A percentile compares a stretch with the other conserved stretches of the same genome.
Conservation (phyloP, 2,797 vertebrate species). For the Hipposideros larvatus region DNA sequence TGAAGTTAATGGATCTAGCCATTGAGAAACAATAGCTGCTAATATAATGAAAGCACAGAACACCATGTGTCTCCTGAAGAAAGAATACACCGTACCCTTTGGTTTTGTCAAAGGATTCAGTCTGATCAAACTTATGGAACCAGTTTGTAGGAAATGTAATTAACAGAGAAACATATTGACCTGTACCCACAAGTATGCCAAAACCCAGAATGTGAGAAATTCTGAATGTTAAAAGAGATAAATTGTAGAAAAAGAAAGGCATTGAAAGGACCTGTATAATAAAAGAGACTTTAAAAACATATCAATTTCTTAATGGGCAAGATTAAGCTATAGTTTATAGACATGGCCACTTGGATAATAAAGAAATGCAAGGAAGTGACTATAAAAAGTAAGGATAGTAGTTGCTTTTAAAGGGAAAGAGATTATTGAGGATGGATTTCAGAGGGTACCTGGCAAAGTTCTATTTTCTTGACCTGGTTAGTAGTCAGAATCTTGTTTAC, state of each 20-base stretch:
- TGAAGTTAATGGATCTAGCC: not conserved
- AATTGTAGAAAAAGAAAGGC: not conserved
- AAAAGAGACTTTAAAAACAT: conserved; percentile 27
- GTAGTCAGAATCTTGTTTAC: not conserved
- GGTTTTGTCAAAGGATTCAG: conserved; percentile 54
- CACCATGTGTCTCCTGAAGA: not conserved
- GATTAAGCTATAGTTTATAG: conserved; percentile 13
- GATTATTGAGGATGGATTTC: not conserved
- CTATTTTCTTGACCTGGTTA: conserved; percentile 44
- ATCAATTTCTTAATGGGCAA: not conserved
- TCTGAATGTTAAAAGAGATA: not conserved
- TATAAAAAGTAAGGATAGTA: not conserved
- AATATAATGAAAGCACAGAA: conserved; percentile 21
- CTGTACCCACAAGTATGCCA: not conserved
- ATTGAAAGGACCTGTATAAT: not conserved
- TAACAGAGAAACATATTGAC: conserved; percentile 6
- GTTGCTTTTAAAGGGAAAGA: conserved; percentile 29
- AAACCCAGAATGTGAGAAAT: conserved; percentile 41
- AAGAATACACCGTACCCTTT: not conserved
- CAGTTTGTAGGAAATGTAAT: conserved; percentile 14
- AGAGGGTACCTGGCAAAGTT: not conserved
- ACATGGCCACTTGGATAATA: not conserved
- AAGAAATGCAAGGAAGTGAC: not conserved
- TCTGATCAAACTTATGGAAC: not conserved
- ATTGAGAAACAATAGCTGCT: conserved; percentile 1